phyloP scores from a whole-genome alignment of 1,140 invertebrate species.

The Macrocentrus cingulum region DNA sequence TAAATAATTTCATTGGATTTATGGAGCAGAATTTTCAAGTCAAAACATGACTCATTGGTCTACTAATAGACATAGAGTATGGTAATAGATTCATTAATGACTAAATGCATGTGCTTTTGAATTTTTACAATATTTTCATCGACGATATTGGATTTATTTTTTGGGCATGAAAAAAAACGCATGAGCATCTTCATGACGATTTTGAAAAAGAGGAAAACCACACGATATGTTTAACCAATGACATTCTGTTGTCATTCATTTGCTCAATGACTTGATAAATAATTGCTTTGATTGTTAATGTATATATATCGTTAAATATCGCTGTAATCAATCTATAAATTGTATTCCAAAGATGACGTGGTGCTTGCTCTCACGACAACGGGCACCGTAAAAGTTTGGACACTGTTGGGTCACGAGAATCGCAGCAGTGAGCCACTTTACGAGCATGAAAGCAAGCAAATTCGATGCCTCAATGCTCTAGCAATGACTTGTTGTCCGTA shows the following conservation, averaged over 20 bases:
- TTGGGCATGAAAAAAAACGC: too few relatives aligned
- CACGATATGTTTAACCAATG: neutral
- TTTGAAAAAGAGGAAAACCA: too few relatives aligned
- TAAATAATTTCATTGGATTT: too few relatives aligned
- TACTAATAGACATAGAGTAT: too few relatives aligned
- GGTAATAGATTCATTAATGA: too few relatives aligned
- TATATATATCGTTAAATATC: neutral
- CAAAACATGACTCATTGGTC: too few relatives aligned
- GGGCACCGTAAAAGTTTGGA: constrained; percentile 98
- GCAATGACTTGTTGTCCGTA: constrained; percentile 91
- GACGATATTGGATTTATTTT: too few relatives aligned
- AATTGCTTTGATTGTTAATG: constrained; percentile 24
- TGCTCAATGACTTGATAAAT: neutral
- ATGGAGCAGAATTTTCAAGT: too few relatives aligned
- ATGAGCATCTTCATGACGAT: too few relatives aligned
- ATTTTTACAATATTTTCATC: too few relatives aligned
- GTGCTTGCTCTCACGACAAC: constrained; percentile 94
- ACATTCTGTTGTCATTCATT: neutral
- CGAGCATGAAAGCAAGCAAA: constrained; percentile 98
- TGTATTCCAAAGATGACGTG: constrained; percentile 81
- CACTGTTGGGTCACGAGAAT: constrained; percentile 83
- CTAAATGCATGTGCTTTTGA: too few relatives aligned
- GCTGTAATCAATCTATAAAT: constrained; percentile 26
- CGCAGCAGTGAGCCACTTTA: constrained; percentile 85
- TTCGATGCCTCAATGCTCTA: constrained; percentile 90